Evolutionary conservation across 2,888 invertebrate genomes (phyloP), one percentile per base, ranked within the genome.

Genomic region (Tetrapedia diversipes): DNA sequence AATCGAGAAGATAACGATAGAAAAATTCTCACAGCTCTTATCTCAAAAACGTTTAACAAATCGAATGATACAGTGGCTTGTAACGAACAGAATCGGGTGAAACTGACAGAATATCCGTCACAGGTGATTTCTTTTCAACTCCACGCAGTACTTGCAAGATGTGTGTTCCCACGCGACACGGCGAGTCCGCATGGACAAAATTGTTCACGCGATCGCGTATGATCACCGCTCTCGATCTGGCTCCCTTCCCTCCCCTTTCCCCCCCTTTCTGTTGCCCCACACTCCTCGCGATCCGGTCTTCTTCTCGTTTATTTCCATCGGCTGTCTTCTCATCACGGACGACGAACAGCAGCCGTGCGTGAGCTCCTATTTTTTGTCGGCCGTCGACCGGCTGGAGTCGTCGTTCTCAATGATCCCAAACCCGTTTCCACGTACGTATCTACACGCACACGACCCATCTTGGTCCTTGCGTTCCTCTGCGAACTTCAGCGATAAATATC

Each of bases 401-500:
- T 66, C 79, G 81, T 83, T 85, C 82, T 87, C 81, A 85, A 87
- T 87, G 87, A 87, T 84, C 78, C 77, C 79, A 83, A 86, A 87
- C 84, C 80, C 80, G 86, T 85, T 83, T 83, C 74, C 76, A 78
- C 60, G 72, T 73, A 53, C 80, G 72, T 32, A 56, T 63, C 64
- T 39, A 43, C 70, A 7, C 19, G 39, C 45, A 37, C 47, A n/a
- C 54, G 14, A 66, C 65, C 8, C 71, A 70, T 71, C 76, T 68
- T 45, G 45, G 53, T 37, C 49, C 45, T 32, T 34, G 43, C 34
- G 72, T 67, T 47, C 70, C 67, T 65, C 10, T 22, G 29, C 43
- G 10, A 41, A 6, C 39, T 11, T n/a, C 57, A 39, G 3, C 8
- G n/a, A 11, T 14, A n/a, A n/a, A n/a, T n/a, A n/a, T n/a, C n/a